Evolutionary conservation across 2,797 vertebrate genomes (phyloP), one percentile per base, ranked within the genome.

Genomic region (Microctenopoma lineatum): DNA sequence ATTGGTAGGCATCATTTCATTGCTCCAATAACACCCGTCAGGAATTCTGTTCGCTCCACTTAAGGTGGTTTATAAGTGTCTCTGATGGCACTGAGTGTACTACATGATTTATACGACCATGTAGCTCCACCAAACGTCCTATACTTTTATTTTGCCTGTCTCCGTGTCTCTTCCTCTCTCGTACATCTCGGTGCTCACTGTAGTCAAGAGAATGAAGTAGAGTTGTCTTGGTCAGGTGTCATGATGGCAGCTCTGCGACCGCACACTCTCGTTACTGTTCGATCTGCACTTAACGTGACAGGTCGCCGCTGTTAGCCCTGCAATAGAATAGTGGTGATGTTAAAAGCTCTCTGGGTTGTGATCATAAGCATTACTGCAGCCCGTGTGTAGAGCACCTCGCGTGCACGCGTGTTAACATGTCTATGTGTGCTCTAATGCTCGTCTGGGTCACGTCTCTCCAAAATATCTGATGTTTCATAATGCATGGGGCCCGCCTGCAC

Each of bases 381-480:
- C 53, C 73, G 56, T 36, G 51, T 53, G 54, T 16, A 34, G 64
- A 48, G 26, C 18, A 0, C 32, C 10, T 2, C 9, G 15, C 52
- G 34, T 34, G 61, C 14, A 52, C 52, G 51, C 26, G 44, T 39
- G 61, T 11, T 16, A 21, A 27, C 7, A 5, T 36, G 51, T 62
- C 14, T 15, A 14, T 26, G 21, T 55, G 2, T 18, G 41, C 42
- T 55, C 32, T 60, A 58, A 67, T 67, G 75, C 63, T 44, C 59
- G 41, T 9, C 0, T 4, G 32, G 21, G 60, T 59, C 38, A 60
- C 1, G 4, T 39, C 21, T 55, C 21, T 54, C 41, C 47, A 18
- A 46, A 74, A 83, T 73, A 16, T 68, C 26, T 1, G 7, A 36
- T n/a, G 9, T 52, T 81, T 63, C 46, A 74, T 85, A 78, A 84